Conservation (phyloP, 2,113 vertebrate genomes). For the Calonectris borealis region DNA sequence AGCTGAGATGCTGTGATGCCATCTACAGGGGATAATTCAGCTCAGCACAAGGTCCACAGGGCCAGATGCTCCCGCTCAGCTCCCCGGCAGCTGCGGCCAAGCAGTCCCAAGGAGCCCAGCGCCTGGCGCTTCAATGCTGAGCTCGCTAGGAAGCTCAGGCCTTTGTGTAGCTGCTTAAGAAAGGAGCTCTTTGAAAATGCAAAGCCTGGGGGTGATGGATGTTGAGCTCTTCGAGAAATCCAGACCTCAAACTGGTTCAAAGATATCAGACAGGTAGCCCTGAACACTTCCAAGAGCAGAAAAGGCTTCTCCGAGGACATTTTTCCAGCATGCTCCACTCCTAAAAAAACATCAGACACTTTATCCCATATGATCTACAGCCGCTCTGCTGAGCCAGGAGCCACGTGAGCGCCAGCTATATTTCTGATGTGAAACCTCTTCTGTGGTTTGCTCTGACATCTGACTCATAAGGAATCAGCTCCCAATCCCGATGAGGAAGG, state of each 20-base stretch:
- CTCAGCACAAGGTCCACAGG: neutral
- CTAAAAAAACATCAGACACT: neutral
- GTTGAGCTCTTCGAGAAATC: neutral
- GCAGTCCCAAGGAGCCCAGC: neutral
- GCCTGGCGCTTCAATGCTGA: fast-evolving
- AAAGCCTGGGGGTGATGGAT: neutral
- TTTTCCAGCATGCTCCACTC: neutral
- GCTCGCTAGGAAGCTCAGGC: neutral
- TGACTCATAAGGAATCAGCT: neutral
- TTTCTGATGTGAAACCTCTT: neutral
- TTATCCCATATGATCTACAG: fast-evolving
- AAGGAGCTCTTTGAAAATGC: neutral
- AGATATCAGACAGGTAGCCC: neutral
- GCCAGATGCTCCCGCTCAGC: fast-evolving
- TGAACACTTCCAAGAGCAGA: neutral
- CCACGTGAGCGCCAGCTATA: neutral
- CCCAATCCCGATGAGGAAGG: neutral
- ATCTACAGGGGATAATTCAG: neutral
- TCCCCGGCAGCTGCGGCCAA: neutral
- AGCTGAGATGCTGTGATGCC: neutral
- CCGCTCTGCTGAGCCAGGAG: neutral
- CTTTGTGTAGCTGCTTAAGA: neutral
- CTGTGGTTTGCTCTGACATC: neutral
- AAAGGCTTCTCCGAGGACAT: neutral
- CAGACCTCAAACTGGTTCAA: neutral